Evolutionary conservation across 2,797 vertebrate genomes (phyloP), one percentile per base, ranked within the genome.

Genomic region (Argentina silus): DNA sequence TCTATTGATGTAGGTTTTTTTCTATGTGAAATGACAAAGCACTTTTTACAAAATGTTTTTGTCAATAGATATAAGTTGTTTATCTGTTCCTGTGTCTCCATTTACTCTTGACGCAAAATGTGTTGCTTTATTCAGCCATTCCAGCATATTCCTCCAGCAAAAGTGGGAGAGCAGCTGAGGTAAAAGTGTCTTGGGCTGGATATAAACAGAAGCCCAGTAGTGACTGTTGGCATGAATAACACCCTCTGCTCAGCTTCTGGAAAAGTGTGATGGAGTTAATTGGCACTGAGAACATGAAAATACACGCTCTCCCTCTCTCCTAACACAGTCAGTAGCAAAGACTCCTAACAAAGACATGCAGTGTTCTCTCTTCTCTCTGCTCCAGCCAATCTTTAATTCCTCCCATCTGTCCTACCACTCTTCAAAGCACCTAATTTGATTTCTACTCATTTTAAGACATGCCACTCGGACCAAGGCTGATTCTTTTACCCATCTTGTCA

Each of bases 111-210:
- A 36, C 1, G 27, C 27, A 36, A 36, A 1, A 65, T 10, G 44
- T 21, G 36, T 60, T 0, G 3, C 8, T 60, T 36, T 36, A 36
- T 36, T 36, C 27, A 36, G 27, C 12, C 57, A 60, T 6, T 66
- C 45, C 44, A 47, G 21, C 44, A 17, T 9, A 23, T 23, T 50
- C 17, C 45, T 11, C 42, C 45, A 48, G 44, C 44, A 6, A 82
- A 79, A 78, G 83, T 82, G 79, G 82, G 83, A 86, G 69, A 76
- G 75, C 71, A 84, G 71, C 71, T 15, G 21, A 42, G 11, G 36
- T 36, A 6, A 36, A 12, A 27, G 9, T 23, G 15, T 12, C 14
- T 10, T 36, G 23, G 14, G 19, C 63, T 27, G 19, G n/a, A 21
- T 73, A 47, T 45, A 12, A 21, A 45, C 48, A 66, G 15, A n/a